Conservation (phyloP, 2,113 vertebrate genomes). For the Calypte anna region DNA sequence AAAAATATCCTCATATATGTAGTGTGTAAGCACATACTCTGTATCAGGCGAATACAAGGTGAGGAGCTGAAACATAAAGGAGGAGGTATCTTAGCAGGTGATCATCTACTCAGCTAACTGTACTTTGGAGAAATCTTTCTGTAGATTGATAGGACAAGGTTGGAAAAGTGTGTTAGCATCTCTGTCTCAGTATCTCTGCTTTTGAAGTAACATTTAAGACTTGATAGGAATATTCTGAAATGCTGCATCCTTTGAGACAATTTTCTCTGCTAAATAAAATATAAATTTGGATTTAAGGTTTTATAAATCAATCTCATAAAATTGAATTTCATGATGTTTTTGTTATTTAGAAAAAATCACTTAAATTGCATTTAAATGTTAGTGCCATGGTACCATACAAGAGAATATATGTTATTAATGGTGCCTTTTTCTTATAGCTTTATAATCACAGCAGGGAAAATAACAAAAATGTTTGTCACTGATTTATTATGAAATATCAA, state of each 20-base stretch:
- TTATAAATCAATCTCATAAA: background rate
- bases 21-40: background rate
- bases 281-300: background rate
- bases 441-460: background rate
- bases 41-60: background rate
- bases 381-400: background rate
- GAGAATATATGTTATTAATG: background rate
- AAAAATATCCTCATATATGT: background rate
- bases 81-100: background rate
- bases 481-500: background rate
- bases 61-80: background rate
- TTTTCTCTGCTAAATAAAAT: background rate
- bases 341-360: background rate
- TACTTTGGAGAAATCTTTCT: background rate
- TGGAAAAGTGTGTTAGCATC: background rate
- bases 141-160: background rate
- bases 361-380: background rate
- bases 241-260: background rate
- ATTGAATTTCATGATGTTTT: background rate
- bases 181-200: background rate
- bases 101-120: background rate
- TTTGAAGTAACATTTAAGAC: background rate
- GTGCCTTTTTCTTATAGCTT: background rate
- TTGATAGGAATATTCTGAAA: background rate
- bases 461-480: background rate